Evolutionary conservation across 1,140 invertebrate species (phyloP).

Genomic region (Pogonus chalceus): DNA sequence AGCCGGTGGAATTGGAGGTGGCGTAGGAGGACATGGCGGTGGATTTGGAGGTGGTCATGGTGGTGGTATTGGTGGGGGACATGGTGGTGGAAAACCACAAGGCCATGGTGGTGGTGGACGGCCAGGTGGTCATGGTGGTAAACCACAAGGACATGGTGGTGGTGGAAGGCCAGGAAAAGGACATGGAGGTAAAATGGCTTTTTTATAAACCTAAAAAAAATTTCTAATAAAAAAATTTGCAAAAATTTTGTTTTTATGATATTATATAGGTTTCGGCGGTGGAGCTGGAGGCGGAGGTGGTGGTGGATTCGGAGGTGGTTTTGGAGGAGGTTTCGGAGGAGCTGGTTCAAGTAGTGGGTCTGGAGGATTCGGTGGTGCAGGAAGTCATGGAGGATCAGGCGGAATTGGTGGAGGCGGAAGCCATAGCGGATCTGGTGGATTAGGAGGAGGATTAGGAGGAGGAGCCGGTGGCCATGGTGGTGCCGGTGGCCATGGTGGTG

Average conservation of each 20-base stretch:
- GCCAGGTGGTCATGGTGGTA: slow-evolving; percentile 11
- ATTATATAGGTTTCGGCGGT: too few relatives aligned
- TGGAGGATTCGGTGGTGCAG: slow-evolving; percentile 12
- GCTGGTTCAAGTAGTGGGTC: too few relatives aligned
- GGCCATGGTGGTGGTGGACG: slow-evolving; percentile 10
- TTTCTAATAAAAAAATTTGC: too few relatives aligned
- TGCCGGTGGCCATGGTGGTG: slow-evolving; percentile 27
- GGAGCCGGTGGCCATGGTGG: slow-evolving; percentile 20
- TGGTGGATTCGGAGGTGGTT: too few relatives aligned
- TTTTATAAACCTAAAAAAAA: too few relatives aligned
- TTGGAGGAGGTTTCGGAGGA: too few relatives aligned
- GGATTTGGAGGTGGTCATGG: slow-evolving; percentile 14
- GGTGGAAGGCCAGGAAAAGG: not conserved
- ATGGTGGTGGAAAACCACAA: slow-evolving; percentile 11
- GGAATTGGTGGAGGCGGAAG: not conserved
- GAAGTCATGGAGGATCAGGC: slow-evolving; percentile 7
- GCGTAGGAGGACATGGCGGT: slow-evolving; percentile 15
- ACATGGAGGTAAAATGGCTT: slow-evolving; percentile 7
- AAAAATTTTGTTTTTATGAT: too few relatives aligned
- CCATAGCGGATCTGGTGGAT: slow-evolving; percentile 15
- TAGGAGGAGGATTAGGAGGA: slow-evolving; percentile 35
- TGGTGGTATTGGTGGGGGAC: not conserved
- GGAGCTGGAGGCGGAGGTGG: too few relatives aligned
- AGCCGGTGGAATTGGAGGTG: slow-evolving; percentile 13
- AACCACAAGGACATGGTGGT: not conserved